These are phyloP conservation scores for Tryphoninae sp. DNA, from an alignment of 2,888 invertebrate species.

Conservation along the genomic window DNA sequence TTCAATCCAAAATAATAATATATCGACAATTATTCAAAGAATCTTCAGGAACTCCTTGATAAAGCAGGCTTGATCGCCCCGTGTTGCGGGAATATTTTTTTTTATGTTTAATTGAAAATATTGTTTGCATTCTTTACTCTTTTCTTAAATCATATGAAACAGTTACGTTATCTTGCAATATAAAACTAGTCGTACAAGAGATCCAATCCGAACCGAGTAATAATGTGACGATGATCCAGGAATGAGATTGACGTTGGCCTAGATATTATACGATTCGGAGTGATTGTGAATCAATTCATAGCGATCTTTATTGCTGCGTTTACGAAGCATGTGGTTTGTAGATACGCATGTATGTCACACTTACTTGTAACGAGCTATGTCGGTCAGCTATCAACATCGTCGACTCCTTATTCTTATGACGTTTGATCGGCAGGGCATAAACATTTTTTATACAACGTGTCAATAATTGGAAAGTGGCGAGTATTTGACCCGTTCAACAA, in stretches of 20 bases:
- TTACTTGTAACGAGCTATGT: constrained; percentile 18
- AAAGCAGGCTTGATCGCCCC: too few species aligned
- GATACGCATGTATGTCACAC: background rate
- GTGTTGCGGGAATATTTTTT: too few species aligned
- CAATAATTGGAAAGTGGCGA: constrained; percentile 2
- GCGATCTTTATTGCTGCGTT: constrained; percentile 64
- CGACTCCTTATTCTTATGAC: constrained; percentile 17
- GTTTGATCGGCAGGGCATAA: constrained; percentile 20
- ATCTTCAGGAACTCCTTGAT: too few species aligned
- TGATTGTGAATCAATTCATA: constrained; percentile 75
- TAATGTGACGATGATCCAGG: constrained; percentile 15
- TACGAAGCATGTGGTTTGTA: background rate
- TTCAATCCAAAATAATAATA: too few species aligned
- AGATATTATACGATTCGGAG: constrained; percentile 68
- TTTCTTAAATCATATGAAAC: too few species aligned
- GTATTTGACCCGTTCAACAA: background rate
- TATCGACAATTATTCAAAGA: too few species aligned
- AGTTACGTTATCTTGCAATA: too few species aligned
- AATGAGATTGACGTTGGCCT: constrained; percentile 66
- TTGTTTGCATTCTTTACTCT: too few species aligned
- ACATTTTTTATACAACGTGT: background rate
- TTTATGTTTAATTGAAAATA: too few species aligned
- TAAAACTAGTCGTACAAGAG: too few species aligned
- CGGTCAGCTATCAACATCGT: constrained; percentile 43
- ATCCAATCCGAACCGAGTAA: constrained; percentile 6